Conservation (phyloP, 2,113 vertebrate species). For the Trogon surrucura region DNA sequence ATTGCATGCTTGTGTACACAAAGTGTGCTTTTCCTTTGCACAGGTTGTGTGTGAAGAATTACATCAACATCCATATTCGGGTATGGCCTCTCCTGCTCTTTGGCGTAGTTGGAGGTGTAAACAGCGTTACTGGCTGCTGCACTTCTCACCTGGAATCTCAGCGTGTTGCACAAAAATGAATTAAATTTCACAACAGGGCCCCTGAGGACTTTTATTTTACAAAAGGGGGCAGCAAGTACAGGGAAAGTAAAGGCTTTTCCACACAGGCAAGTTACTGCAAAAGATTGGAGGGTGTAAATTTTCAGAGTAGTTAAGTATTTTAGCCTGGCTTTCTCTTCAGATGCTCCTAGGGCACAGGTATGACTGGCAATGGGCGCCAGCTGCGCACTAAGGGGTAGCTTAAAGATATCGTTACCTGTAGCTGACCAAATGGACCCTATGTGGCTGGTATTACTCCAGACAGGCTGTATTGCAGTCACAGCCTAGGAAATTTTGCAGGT, state of each 20-base stretch:
- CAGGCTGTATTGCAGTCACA: background rate
- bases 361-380: background rate
- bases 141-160: slow-evolving; percentile 57
- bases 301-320: background rate
- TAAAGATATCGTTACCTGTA: too few relatives aligned
- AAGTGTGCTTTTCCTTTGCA: background rate
- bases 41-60: slow-evolving; percentile 20
- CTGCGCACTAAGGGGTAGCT: background rate
- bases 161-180: slow-evolving; percentile 38
- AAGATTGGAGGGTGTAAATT: background rate
- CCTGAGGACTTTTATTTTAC: background rate
- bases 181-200: slow-evolving; percentile 56
- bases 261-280: background rate
- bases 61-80: background rate
- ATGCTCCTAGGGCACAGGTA: background rate
- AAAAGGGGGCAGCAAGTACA: background rate
- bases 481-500: background rate
- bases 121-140: slow-evolving; percentile 1
- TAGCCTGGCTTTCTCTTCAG: background rate
- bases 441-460: too few relatives aligned
- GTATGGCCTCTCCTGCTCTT: slow-evolving; percentile 13
- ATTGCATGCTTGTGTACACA: background rate
- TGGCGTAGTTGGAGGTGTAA: slow-evolving; percentile 28
- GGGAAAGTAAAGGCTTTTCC: background rate
- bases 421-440: too few relatives aligned